phyloP scores from a whole-genome alignment of 92 coral and sea anemone species.

The Porites evermanni region DNA sequence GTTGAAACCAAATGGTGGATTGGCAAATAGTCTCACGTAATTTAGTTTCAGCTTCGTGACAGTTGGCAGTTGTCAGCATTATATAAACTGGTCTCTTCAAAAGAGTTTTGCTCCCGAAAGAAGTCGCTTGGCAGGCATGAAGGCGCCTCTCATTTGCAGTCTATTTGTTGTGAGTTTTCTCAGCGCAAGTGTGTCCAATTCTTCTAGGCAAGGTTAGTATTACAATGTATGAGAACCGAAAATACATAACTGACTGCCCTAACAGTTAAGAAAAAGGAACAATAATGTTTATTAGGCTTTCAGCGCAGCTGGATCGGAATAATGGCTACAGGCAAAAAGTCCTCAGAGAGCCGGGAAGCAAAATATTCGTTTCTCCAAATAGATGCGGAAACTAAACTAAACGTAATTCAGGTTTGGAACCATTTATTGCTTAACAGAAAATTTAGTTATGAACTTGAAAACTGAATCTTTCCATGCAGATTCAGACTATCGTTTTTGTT shows the following conservation, averaged over 20 bases:
- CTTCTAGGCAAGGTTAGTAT: not conserved
- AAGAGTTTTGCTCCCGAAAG: not conserved
- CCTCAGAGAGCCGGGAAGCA: too few relatives aligned
- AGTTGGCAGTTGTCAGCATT: not conserved
- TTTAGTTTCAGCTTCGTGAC: not conserved
- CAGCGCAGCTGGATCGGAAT: too few relatives aligned
- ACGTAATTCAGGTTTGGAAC: too few relatives aligned
- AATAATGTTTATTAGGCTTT: too few relatives aligned
- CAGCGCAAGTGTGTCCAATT: not conserved
- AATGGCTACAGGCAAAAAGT: too few relatives aligned
- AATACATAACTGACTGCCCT: not conserved
- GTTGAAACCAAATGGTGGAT: not conserved
- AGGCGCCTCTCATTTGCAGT: not conserved
- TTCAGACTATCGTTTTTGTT: too few relatives aligned
- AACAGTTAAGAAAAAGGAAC: too few relatives aligned
- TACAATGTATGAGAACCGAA: not conserved
- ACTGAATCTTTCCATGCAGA: too few relatives aligned
- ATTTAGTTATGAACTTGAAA: too few relatives aligned
- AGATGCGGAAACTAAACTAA: too few relatives aligned
- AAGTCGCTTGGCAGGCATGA: conserved; percentile 10
- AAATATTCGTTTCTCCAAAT: too few relatives aligned
- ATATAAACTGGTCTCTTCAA: not conserved
- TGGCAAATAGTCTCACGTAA: not conserved
- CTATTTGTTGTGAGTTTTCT: conserved; percentile 6
- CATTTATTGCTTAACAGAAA: too few relatives aligned